A percentile compares a stretch with the other conserved stretches of the same genome.
These are phyloP conservation scores for Emmelina monodactyla DNA, from an alignment of 2,888 invertebrate genomes.

Conservation along the genomic window DNA sequence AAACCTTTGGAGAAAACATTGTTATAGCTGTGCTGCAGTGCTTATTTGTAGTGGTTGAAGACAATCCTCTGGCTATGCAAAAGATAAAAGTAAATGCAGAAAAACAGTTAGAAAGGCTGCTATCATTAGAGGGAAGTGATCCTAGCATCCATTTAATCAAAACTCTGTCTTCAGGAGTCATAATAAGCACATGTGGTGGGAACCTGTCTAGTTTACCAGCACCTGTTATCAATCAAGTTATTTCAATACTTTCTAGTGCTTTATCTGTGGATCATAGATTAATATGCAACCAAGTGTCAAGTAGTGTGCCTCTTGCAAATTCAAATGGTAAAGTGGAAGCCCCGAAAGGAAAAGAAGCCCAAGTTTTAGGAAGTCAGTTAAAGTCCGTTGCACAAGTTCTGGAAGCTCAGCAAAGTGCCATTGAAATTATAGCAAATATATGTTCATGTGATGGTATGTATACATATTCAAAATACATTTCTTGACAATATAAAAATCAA, in stretches of 20 bases:
- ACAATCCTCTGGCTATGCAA: slow-evolving; percentile 67
- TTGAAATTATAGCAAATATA: slow-evolving; percentile 76
- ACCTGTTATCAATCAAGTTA: slow-evolving; percentile 52
- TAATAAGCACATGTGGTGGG: slow-evolving; percentile 59
- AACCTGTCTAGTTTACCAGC: slow-evolving; percentile 43
- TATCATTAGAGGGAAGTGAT: slow-evolving; percentile 42
- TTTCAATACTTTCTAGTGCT: slow-evolving; percentile 56
- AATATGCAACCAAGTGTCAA: slow-evolving; percentile 53
- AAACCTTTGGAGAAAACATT: slow-evolving; percentile 64
- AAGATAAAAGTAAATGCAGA: slow-evolving; percentile 59
- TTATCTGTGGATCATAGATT: slow-evolving; percentile 62
- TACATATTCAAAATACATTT: no score
- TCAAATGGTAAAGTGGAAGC: slow-evolving; percentile 28
- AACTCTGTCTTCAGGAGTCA: slow-evolving; percentile 66
- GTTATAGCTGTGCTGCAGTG: slow-evolving; percentile 70
- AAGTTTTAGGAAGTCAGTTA: slow-evolving; percentile 50
- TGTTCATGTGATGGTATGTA: slow-evolving; percentile 70
- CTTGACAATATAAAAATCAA: no score
- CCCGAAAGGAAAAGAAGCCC: slow-evolving; percentile 41
- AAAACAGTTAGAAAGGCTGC: slow-evolving; percentile 40
- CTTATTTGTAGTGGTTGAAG: slow-evolving; percentile 74
- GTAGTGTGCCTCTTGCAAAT: slow-evolving; percentile 47
- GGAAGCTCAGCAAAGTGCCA: slow-evolving; percentile 72
- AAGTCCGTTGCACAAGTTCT: slow-evolving; percentile 62
- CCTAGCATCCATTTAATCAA: slow-evolving; percentile 54